phyloP scores from a whole-genome alignment of 1,140 invertebrate species.

The Coelopa frigida region DNA sequence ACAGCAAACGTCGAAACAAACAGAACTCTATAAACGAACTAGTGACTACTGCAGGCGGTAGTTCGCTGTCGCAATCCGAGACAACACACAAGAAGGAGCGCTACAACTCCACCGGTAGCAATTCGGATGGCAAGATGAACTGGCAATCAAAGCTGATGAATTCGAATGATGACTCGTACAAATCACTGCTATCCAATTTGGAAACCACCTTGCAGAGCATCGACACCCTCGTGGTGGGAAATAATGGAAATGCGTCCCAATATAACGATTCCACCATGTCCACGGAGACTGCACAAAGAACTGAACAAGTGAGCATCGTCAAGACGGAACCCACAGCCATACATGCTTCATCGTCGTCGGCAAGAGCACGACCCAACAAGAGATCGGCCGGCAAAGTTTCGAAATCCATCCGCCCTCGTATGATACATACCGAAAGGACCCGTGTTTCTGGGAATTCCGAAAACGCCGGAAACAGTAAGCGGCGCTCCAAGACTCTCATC shows the following conservation, averaged over 20 bases:
- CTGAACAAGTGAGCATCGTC: constrained; percentile 9
- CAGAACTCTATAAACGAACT: not conserved
- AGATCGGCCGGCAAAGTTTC: not conserved
- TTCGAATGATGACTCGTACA: constrained; percentile 16
- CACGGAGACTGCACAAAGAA: constrained; percentile 11
- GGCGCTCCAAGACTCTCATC: constrained; percentile 42
- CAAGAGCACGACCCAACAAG: constrained; percentile 11
- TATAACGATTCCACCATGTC: not conserved
- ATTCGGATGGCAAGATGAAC: constrained; percentile 29
- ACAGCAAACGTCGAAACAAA: constrained; percentile 2
- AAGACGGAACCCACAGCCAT: constrained; percentile 7
- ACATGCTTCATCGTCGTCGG: too few relatives aligned
- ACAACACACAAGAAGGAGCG: constrained; percentile 15
- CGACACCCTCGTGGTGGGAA: constrained; percentile 30
- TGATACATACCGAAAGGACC: constrained; percentile 66
- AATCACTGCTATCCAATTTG: constrained; percentile 22
- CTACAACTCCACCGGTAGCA: constrained; percentile 27
- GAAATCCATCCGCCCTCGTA: constrained; percentile 51
- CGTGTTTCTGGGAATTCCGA: too few relatives aligned
- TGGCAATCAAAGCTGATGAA: constrained; percentile 35
- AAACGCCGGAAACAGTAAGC: constrained; percentile 50
- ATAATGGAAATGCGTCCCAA: not conserved
- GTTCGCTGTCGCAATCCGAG: constrained; percentile 12
- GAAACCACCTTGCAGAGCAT: constrained; percentile 22
- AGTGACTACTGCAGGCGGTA: not conserved